Evolutionary conservation across 1,140 invertebrate species (phyloP), one percentile per base, ranked within the genome.

Genomic region (Scaptodrosophila lebanonensis): DNA sequence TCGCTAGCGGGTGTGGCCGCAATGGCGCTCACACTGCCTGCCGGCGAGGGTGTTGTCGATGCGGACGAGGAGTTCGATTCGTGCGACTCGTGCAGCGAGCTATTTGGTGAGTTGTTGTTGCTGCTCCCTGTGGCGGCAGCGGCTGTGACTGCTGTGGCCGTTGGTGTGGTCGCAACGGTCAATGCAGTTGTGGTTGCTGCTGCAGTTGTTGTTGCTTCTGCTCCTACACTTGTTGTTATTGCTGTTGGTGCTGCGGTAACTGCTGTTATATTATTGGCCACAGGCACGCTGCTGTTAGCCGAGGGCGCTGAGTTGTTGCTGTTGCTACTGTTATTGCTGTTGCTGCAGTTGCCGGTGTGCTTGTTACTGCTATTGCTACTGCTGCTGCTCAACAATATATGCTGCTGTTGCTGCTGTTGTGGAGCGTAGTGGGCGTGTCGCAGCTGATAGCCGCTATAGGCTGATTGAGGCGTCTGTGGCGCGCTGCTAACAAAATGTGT

Each of bases 11-110:
- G 68, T 61, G 66, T 39, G 50, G 64, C 42, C 13, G 63, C 39
- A 22, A 50, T 42, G 30, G 62, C 61, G 36, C 52, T 63, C 30
- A 40, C 47, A 45, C 73, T 75, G 44, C 69, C 66, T 45, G 79
- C 65, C 40, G 84, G 84, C 59, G 84, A 77, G 63, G 84, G 84
- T 65, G 84, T 86, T 25, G 84, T 83, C 8, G 83, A 85, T 45
- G 83, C 64, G 39, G 83, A 71, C 43, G 67, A 60, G 50, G 83
- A 76, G 35, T 75, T 68, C 44, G 71, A 68, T 47, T 79, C 73
- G 63, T 77, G 72, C 35, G 72, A 77, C 18, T 85, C 83, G 70
- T 82, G 79, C 48, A 70, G 73, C 29, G 70, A 64, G 52, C 70
- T 85, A 45, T 64, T 66, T 15, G 73, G 75, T 35, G 77, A 70